phyloP scores from a whole-genome alignment of 2,888 invertebrate species.

The Trisateles emortualis region DNA sequence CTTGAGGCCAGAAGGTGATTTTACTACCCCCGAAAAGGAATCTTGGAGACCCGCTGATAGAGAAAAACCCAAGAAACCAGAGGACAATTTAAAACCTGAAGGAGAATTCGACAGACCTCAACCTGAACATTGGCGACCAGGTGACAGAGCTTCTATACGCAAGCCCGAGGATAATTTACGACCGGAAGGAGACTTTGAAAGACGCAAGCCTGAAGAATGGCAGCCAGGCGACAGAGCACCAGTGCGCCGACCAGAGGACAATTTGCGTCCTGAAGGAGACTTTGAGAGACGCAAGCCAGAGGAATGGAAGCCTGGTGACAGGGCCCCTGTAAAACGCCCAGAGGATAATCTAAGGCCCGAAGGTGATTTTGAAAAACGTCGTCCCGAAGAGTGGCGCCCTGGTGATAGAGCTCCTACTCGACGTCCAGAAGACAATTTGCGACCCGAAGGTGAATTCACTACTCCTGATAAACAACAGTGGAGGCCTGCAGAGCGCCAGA shows the following conservation, averaged over 20 bases:
- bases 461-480: constrained; percentile 44
- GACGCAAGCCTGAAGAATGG: constrained; percentile 68
- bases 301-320: constrained; percentile 72
- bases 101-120: constrained; percentile 83
- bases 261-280: constrained; percentile 86
- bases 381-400: constrained; percentile 69
- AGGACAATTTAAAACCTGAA: constrained; percentile 83
- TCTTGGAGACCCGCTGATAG: constrained; percentile 84
- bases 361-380: constrained; percentile 80
- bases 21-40: constrained; percentile 76
- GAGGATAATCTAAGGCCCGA: constrained; percentile 78
- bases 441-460: constrained; percentile 77
- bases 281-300: constrained; percentile 72
- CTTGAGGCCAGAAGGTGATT: constrained; percentile 41
- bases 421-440: constrained; percentile 66
- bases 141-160: constrained; percentile 51
- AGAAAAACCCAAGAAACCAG: constrained; percentile 63
- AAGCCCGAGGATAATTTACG: constrained; percentile 48
- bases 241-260: constrained; percentile 19
- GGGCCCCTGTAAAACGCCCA: constrained; percentile 13
- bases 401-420: constrained; percentile 55
- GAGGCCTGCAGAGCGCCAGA: constrained; percentile 69
- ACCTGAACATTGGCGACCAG: constrained; percentile 70
- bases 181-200: constrained; percentile 83
- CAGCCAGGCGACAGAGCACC: constrained; percentile 65